Conservation (phyloP, 2,888 invertebrate species). For the Lottia scabra region DNA sequence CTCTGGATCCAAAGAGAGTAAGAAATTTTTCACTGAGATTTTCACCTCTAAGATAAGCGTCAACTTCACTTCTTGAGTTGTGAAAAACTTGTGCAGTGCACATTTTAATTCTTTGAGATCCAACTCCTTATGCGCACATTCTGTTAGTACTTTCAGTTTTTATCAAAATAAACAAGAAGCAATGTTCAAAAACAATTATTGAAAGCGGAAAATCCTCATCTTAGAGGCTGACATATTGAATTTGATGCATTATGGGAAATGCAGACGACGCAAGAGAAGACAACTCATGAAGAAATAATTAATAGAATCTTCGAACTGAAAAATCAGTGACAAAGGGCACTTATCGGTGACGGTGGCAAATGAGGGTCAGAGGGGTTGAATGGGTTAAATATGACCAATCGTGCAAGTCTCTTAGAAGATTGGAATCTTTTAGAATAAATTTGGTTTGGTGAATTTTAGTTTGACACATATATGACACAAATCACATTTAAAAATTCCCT, state of each 20-base stretch:
- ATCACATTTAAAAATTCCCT: no score
- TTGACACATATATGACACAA: no score
- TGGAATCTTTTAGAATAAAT: no score
- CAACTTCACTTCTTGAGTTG: constrained; percentile 49
- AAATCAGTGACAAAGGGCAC: no score
- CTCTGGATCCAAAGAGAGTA: constrained; percentile 47
- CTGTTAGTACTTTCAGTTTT: no score
- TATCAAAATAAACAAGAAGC: background rate
- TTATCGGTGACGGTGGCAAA: no score
- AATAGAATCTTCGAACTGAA: no score
- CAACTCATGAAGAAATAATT: background rate
- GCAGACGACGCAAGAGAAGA: constrained; percentile 2
- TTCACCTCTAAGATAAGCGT: constrained; percentile 50
- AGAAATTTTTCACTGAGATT: constrained; percentile 52
- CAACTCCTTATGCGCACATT: no score
- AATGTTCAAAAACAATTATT: background rate
- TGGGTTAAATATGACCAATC: no score
- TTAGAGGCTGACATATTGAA: constrained; percentile 35
- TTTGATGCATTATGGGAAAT: constrained; percentile 31
- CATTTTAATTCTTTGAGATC: constrained; percentile 27
- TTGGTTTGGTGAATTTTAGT: no score
- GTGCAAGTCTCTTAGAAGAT: no score
- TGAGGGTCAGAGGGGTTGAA: no score
- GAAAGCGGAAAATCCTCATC: background rate
- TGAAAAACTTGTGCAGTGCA: constrained; percentile 47